Evolutionary conservation across 2,113 vertebrate genomes (phyloP).

Genomic region (Chloroceryle aenea): DNA sequence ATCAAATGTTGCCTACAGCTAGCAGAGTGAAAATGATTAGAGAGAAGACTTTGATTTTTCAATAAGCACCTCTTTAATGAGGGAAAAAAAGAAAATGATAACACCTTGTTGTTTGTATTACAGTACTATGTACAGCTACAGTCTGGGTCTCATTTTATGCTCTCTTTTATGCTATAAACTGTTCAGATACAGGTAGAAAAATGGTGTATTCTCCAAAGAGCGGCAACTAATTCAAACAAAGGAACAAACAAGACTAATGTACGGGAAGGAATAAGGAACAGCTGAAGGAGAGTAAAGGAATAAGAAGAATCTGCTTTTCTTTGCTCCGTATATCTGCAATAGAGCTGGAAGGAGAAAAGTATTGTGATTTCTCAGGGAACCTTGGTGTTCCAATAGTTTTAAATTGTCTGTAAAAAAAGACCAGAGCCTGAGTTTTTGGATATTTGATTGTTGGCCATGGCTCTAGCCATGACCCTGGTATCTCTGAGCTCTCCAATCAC

Average conservation of each 20-base stretch:
- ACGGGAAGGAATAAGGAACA: not conserved
- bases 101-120: not conserved
- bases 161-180: not conserved
- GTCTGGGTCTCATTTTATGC: not conserved
- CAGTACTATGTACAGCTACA: not conserved
- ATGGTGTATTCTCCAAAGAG: not conserved
- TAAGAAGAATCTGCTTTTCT: constrained; percentile 21
- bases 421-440: not conserved
- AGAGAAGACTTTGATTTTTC: constrained; percentile 54
- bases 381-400: constrained; percentile 3
- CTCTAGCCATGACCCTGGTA: not conserved
- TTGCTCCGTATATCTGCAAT: constrained; percentile 25
- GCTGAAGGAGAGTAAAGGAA: constrained; percentile 11
- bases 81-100: constrained; percentile 6
- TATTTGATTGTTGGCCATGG: not conserved
- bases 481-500: not conserved
- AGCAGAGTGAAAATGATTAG: constrained; percentile 23
- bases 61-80: constrained; percentile 15
- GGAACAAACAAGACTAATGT: not conserved
- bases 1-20: constrained; percentile 53
- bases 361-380: constrained; percentile 17
- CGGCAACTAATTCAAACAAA: not conserved
- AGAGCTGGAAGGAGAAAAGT: constrained; percentile 17
- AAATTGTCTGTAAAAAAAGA: constrained; percentile 8
- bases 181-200: constrained; percentile 32